Conservation (phyloP, 2,888 invertebrate species). For the Parapristionchus giblindavisi region DNA sequence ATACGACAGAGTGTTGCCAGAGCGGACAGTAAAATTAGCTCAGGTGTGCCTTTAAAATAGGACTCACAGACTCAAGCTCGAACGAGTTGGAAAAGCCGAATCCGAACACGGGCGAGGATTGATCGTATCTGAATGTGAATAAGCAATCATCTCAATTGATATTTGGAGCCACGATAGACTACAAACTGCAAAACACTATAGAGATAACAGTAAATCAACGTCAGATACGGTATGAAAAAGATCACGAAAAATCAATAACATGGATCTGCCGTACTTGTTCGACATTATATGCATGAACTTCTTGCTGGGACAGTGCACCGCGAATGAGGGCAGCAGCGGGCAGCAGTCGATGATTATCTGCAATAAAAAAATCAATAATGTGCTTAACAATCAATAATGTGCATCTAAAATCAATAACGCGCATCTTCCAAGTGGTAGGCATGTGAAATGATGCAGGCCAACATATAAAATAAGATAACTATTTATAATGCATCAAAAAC, state of each 20-base stretch:
- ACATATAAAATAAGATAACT: too few species aligned
- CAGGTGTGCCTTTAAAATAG: too few species aligned
- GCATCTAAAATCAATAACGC: too few species aligned
- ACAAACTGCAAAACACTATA: neutral
- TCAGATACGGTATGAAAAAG: neutral
- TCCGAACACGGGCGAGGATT: slow-evolving; percentile 27
- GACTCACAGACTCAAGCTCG: slow-evolving; percentile 30
- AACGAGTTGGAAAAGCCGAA: slow-evolving; percentile 34
- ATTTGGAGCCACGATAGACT: neutral
- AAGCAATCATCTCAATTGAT: neutral
- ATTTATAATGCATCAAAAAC: too few species aligned
- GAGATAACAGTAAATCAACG: neutral
- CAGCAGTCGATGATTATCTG: slow-evolving; percentile 32
- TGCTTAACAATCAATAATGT: neutral
- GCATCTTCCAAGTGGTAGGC: too few species aligned
- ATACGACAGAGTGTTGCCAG: neutral
- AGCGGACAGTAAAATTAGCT: neutral
- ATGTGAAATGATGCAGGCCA: too few species aligned
- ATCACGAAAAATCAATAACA: neutral
- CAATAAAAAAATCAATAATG: neutral
- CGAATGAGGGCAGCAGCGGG: slow-evolving; percentile 33
- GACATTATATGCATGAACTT: slow-evolving; percentile 37
- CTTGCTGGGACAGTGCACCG: slow-evolving; percentile 36
- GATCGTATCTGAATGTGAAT: slow-evolving; percentile 21
- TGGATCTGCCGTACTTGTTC: slow-evolving; percentile 13